phyloP scores from a whole-genome alignment of 2,888 invertebrate species.

The Serrognathus titanus region DNA sequence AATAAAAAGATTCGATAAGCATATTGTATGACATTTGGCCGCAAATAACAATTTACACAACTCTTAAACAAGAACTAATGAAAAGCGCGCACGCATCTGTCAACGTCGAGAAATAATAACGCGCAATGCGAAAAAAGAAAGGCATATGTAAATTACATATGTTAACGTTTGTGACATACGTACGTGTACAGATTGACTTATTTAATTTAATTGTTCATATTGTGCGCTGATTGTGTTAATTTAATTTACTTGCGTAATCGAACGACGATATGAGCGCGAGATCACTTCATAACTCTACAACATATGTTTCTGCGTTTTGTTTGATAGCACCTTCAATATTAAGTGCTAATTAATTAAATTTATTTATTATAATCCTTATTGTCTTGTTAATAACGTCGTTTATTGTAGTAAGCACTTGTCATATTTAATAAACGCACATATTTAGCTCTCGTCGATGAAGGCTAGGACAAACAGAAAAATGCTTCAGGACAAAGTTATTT shows the following conservation, averaged over 20 bases:
- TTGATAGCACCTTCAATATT: background rate
- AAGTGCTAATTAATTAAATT: background rate
- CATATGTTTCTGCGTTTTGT: background rate
- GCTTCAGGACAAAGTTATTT: background rate
- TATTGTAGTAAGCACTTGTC: background rate
- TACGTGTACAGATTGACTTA: conserved; percentile 16
- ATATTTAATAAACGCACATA: background rate
- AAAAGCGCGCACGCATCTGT: background rate
- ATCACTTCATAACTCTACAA: background rate
- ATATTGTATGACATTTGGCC: conserved; percentile 15
- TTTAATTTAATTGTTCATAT: conserved; percentile 22
- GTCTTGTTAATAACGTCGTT: background rate
- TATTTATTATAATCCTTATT: background rate
- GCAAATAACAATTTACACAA: conserved; percentile 6
- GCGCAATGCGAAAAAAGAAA: background rate
- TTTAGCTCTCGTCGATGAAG: background rate
- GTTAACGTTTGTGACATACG: background rate
- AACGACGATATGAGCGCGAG: background rate
- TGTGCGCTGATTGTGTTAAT: conserved; percentile 14
- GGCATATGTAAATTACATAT: background rate
- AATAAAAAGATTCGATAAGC: conserved; percentile 9
- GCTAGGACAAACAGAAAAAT: background rate
- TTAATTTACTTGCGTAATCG: conserved; percentile 10
- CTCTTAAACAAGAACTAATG: conserved; percentile 4
- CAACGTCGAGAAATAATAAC: background rate